These are phyloP conservation scores for Eristalinus sepulchralis DNA, from an alignment of 2,888 invertebrate species.

Conservation along the genomic window DNA sequence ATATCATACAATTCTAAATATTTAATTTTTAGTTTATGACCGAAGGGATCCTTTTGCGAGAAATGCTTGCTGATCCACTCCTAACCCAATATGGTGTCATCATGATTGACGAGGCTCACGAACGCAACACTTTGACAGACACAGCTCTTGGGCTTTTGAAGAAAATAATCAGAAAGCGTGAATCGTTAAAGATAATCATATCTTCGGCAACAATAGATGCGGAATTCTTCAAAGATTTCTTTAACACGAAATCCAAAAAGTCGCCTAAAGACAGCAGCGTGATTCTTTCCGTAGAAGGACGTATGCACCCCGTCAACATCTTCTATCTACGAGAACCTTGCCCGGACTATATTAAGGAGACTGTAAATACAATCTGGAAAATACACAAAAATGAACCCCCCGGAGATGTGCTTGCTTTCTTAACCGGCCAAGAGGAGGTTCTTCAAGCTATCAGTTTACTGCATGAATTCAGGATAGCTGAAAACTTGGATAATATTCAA, in stretches of 20 bases:
- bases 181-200: conserved; percentile 90
- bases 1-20: background rate
- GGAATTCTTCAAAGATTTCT: conserved; percentile 90
- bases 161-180: conserved; percentile 93
- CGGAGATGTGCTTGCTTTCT: conserved; percentile 95
- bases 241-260: conserved; percentile 83
- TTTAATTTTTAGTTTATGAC: conserved; percentile 91
- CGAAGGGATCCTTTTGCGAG: conserved; percentile 95
- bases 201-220: conserved; percentile 98
- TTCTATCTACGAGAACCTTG: conserved; percentile 92
- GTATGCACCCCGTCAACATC: conserved; percentile 92
- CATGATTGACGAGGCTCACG: conserved; percentile 97
- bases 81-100: conserved; percentile 93
- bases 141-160: conserved; percentile 95
- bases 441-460: conserved; percentile 87
- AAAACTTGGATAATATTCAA: conserved; percentile 82
- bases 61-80: conserved; percentile 97
- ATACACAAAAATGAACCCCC: conserved; percentile 91
- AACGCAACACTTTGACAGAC: conserved; percentile 95
- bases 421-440: conserved; percentile 97
- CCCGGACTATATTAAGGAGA: conserved; percentile 93
- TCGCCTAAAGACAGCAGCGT: conserved; percentile 86
- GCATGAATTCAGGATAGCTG: conserved; percentile 82
- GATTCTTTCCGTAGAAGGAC: conserved; percentile 93
- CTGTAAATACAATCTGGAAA: conserved; percentile 93